Evolutionary conservation across 1,140 invertebrate species (phyloP).

Genomic region (Chionoecetes opilio): DNA sequence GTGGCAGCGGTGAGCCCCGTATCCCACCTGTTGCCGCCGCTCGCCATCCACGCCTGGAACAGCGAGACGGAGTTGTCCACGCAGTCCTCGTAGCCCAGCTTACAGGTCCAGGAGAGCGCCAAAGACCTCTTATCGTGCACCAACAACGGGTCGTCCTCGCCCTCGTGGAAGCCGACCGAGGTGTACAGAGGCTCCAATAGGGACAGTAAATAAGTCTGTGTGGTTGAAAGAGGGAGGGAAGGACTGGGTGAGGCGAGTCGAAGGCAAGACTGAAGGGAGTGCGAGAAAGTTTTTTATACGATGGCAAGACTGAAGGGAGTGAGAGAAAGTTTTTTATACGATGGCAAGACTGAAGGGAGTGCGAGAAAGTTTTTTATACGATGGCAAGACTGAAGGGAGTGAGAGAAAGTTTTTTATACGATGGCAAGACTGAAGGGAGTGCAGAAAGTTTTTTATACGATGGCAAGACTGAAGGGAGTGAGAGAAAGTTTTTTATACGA

Average conservation of each 20-base stretch:
- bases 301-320: neutral
- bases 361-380: too few relatives aligned
- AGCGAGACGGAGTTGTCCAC: conserved; percentile 52
- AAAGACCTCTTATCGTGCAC: conserved; percentile 67
- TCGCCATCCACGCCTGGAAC: conserved; percentile 61
- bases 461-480: too few relatives aligned
- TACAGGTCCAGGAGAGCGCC: conserved; percentile 74
- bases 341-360: too few relatives aligned
- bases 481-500: too few relatives aligned
- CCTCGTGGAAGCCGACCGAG: conserved; percentile 59
- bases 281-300: too few relatives aligned
- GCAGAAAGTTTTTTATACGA: too few relatives aligned
- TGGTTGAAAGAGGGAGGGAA: neutral
- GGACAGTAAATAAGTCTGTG: conserved; percentile 52
- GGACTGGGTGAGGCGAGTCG: neutral
- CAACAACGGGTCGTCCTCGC: conserved; percentile 70
- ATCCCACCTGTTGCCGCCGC: neutral
- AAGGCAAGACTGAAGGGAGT: neutral
- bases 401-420: too few relatives aligned
- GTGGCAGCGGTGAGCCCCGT: too few relatives aligned
- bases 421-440: too few relatives aligned
- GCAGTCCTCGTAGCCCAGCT: conserved; percentile 73
- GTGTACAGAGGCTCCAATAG: conserved; percentile 54
- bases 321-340: too few relatives aligned
- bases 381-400: too few relatives aligned